Evolutionary conservation across 2,113 vertebrate species (phyloP).

Genomic region (Beaufortia kweichowensis): DNA sequence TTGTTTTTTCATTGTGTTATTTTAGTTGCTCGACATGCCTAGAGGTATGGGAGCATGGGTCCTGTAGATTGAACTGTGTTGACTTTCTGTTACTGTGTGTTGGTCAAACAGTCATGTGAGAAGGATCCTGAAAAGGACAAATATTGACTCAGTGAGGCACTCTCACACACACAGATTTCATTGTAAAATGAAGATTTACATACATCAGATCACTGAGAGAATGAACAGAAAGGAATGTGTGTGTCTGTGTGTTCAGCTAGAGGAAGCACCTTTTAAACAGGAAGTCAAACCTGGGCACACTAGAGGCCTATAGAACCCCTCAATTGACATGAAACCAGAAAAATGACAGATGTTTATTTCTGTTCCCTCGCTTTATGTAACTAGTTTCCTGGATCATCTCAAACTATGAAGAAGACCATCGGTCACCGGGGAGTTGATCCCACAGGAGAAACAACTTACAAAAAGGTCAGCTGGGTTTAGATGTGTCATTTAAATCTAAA

Average conservation of each 20-base stretch:
- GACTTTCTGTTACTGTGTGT: conserved; percentile 14
- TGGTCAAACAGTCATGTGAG: conserved; percentile 14
- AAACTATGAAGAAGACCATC: conserved; percentile 82
- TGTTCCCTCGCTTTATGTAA: not conserved
- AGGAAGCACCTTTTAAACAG: conserved; percentile 15
- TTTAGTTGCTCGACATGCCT: conserved; percentile 13
- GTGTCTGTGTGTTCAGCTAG: conserved; percentile 3
- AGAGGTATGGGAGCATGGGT: conserved; percentile 8
- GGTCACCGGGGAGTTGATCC: conserved; percentile 90
- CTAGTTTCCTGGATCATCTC: conserved; percentile 80
- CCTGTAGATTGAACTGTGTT: not conserved
- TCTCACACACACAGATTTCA: not conserved
- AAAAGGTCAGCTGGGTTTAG: conserved; percentile 83
- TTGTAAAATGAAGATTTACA: conserved; percentile 7
- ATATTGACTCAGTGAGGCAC: conserved; percentile 17
- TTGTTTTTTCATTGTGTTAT: conserved; percentile 11
- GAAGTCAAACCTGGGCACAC: not conserved
- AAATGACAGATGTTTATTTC: not conserved
- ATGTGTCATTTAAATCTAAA: not conserved
- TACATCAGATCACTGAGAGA: not conserved
- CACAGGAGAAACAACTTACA: conserved; percentile 93
- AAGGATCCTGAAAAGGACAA: conserved; percentile 9
- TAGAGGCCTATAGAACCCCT: not conserved
- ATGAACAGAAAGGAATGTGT: conserved; percentile 8
- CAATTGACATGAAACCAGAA: not conserved